Evolutionary conservation across 2,888 invertebrate species (phyloP), one percentile per base, ranked within the genome.

Genomic region (Cantharis rustica): DNA sequence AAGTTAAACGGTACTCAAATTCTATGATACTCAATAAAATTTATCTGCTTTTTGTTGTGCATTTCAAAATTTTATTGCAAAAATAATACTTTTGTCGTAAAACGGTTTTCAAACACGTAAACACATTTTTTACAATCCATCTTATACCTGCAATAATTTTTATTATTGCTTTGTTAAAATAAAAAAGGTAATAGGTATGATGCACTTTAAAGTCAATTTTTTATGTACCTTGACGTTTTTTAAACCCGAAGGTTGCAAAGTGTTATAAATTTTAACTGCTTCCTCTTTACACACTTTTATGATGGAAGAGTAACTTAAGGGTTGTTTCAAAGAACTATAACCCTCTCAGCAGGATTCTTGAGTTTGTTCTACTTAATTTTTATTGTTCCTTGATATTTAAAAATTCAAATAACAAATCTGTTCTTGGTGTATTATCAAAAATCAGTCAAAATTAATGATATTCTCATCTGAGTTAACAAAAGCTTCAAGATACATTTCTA

Each of bases 251-350:
- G 72, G 72, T 64, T 73, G 66, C 68, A 73, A 76, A 73, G 75
- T 76, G 76, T 73, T 76, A 76, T 76, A 76, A 77, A 77, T 68
- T 61, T 63, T 69, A 73, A 76, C 73, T 68, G 71, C 70, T 74
- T 23, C 15, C 61, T 69, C 69, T 75, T 31, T 75, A 47, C 7
- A 47, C 47, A 47, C 47, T 47, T 47, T 47, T 47, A 47, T 47
- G 47, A 47, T 47, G n/a, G n/a, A 47, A 47, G 47, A 47, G 47
- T 47, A 47, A 47, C 47, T 47, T 47, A 47, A 66, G 64, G 64
- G 64, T 66, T 66, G 73, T 68, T 68, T 17, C 20, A 66, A 69
- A 69, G 15, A 72, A 72, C 16, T 71, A 47, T 17, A 71, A 76
- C 73, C 73, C 62, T 76, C 73, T 27, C 76, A 68, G 61, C 72